These are phyloP conservation scores for Volucella inflata DNA, from an alignment of 2,888 invertebrate species.

Conservation along the genomic window DNA sequence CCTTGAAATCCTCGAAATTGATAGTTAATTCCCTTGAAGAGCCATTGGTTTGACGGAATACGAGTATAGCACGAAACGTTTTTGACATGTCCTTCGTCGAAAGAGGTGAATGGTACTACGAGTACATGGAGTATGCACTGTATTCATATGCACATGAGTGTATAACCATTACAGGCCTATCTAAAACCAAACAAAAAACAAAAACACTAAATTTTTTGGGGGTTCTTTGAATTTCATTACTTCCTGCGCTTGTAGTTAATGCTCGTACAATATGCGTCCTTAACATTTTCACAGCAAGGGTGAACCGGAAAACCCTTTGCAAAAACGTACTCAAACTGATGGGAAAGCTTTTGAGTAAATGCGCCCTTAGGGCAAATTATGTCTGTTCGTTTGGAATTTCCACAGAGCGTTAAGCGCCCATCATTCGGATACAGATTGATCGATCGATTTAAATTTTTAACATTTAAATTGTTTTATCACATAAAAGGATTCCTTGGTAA, in stretches of 20 bases:
- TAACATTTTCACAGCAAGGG: constrained; percentile 5
- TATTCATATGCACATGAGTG: too few species aligned
- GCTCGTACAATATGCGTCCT: constrained; percentile 1
- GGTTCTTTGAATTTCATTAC: constrained; percentile 10
- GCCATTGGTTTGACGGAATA: not conserved
- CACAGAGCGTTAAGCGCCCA: constrained; percentile 40
- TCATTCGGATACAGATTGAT: constrained; percentile 61
- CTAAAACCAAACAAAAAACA: too few species aligned
- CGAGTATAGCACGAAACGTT: not conserved
- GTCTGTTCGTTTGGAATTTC: constrained; percentile 43
- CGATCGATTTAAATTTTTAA: constrained; percentile 75
- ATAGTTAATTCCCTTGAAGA: constrained; percentile 44
- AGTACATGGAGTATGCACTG: too few species aligned
- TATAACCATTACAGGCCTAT: too few species aligned
- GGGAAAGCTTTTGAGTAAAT: constrained; percentile 25
- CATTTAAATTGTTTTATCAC: constrained; percentile 75
- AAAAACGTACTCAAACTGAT: not conserved
- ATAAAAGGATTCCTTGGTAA: constrained; percentile 74
- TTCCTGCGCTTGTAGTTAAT: not conserved
- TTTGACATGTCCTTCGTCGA: not conserved
- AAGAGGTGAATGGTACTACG: too few species aligned
- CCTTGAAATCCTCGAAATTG: constrained; percentile 47
- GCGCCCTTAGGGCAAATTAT: constrained; percentile 52
- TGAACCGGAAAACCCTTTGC: not conserved
- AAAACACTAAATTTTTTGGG: not conserved